A percentile compares a stretch with the other conserved stretches of the same genome.
These are phyloP conservation scores for Clinocottus analis DNA, from an alignment of 2,113 vertebrate species.

Conservation along the genomic window DNA sequence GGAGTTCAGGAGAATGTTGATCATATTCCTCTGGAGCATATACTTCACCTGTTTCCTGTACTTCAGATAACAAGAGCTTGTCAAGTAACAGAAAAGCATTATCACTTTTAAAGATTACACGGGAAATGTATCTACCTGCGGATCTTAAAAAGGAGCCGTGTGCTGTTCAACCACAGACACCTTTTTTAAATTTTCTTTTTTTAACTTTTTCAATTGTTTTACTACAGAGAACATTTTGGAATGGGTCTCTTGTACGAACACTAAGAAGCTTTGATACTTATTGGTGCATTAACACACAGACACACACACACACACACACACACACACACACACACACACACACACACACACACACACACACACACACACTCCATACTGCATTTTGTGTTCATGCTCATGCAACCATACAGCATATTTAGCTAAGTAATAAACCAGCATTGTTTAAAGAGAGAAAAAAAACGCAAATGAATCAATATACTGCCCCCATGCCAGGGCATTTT, in stretches of 20 bases:
- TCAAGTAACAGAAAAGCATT: constrained; percentile 38
- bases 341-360: constrained; percentile 15
- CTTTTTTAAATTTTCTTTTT: background rate
- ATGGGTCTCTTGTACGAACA: background rate
- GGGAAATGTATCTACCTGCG: constrained; percentile 14
- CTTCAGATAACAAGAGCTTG: constrained; percentile 50
- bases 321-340: constrained; percentile 34
- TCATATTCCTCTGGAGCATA: constrained; percentile 23
- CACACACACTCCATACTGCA: constrained; percentile 27
- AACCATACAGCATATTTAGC: constrained; percentile 74
- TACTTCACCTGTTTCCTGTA: constrained; percentile 44
- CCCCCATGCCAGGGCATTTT: constrained; percentile 80
- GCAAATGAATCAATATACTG: constrained; percentile 81
- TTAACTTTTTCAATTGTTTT: constrained; percentile 25
- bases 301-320: constrained; percentile 15
- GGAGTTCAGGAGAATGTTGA: constrained; percentile 33
- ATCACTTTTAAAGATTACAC: constrained; percentile 40
- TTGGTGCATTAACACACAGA: constrained; percentile 9
- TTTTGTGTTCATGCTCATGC: constrained; percentile 58
- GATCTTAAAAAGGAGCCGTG: constrained; percentile 26
- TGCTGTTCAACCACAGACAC: constrained; percentile 28
- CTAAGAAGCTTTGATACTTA: constrained; percentile 46
- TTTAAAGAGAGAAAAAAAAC: constrained; percentile 82
- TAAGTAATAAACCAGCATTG: constrained; percentile 76
- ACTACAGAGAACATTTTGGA: constrained; percentile 8